Evolutionary conservation across 1,140 invertebrate genomes (phyloP).

Genomic region (Apis laboriosa): DNA sequence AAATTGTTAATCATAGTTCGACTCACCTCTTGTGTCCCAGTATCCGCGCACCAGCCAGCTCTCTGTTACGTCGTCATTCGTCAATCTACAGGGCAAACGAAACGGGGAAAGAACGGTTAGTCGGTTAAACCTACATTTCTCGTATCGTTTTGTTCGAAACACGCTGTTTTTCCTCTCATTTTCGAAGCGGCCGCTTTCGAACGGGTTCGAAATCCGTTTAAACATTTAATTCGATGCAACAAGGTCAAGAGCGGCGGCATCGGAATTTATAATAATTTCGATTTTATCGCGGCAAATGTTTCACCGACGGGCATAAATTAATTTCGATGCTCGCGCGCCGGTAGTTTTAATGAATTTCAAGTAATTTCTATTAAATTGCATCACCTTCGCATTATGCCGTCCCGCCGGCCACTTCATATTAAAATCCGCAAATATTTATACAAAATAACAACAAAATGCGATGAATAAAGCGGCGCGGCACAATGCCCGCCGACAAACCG

Average conservation of each 20-base stretch:
- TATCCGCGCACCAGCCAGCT: slow-evolving; percentile 76
- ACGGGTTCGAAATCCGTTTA: slow-evolving; percentile 14
- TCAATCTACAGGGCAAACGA: slow-evolving; percentile 73
- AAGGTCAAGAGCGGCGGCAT: slow-evolving; percentile 37
- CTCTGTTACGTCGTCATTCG: slow-evolving; percentile 78
- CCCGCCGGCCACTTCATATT: slow-evolving; percentile 20
- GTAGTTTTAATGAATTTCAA: slow-evolving; percentile 55
- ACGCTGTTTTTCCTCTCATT: background rate
- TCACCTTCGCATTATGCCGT: slow-evolving; percentile 34
- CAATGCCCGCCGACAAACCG: slow-evolving; percentile 8
- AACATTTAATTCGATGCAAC: slow-evolving; percentile 25
- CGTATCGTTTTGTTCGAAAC: no score
- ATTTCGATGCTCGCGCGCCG: slow-evolving; percentile 17
- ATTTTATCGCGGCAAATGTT: slow-evolving; percentile 39
- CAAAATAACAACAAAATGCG: slow-evolving; percentile 27
- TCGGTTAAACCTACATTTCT: no score
- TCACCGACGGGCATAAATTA: slow-evolving; percentile 38
- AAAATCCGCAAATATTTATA: slow-evolving; percentile 48
- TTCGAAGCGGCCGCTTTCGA: background rate
- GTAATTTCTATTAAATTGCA: slow-evolving; percentile 46
- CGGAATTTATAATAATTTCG: slow-evolving; percentile 45
- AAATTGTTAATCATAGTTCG: slow-evolving; percentile 3
- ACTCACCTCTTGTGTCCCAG: slow-evolving; percentile 75
- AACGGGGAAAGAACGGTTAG: slow-evolving; percentile 39
- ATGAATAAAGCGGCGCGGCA: background rate